phyloP scores from a whole-genome alignment of 2,888 invertebrate genomes.

The Plagodis dolabraria region DNA sequence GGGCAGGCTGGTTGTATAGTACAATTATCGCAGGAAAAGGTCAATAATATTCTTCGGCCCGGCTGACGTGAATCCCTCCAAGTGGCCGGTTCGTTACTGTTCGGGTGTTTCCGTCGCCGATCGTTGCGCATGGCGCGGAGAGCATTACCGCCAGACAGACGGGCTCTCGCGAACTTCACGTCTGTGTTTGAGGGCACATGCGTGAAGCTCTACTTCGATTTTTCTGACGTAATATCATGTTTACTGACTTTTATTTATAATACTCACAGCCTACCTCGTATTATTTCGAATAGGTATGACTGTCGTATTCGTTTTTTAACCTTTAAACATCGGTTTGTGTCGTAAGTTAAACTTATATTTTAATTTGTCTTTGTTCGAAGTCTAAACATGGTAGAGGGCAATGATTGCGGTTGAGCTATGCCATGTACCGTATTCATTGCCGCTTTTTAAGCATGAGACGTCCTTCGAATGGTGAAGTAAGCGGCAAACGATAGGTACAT shows the following conservation, averaged over 20 bases:
- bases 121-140: conserved; percentile 47
- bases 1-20: conserved; percentile 56
- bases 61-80: conserved; percentile 64
- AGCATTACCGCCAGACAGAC: conserved; percentile 7
- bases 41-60: conserved; percentile 70
- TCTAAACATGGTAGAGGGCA: no score
- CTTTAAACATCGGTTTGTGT: no score
- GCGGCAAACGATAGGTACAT: conserved; percentile 37
- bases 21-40: conserved; percentile 70
- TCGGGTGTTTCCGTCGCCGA: conserved; percentile 65
- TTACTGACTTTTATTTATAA: conserved; percentile 38
- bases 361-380: no score
- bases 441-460: not conserved
- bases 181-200: conserved; percentile 58
- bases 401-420: no score
- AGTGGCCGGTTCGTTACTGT: conserved; percentile 71
- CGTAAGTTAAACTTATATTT: no score
- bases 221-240: conserved; percentile 39
- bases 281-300: no score
- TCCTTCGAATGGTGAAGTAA: conserved; percentile 10
- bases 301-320: no score
- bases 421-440: not conserved
- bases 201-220: conserved; percentile 55
- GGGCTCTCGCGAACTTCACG: conserved; percentile 55
- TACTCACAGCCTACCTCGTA: not conserved